These are phyloP conservation scores for Onthophagus taurus DNA, from an alignment of 1,140 invertebrate species.

Conservation along the genomic window DNA sequence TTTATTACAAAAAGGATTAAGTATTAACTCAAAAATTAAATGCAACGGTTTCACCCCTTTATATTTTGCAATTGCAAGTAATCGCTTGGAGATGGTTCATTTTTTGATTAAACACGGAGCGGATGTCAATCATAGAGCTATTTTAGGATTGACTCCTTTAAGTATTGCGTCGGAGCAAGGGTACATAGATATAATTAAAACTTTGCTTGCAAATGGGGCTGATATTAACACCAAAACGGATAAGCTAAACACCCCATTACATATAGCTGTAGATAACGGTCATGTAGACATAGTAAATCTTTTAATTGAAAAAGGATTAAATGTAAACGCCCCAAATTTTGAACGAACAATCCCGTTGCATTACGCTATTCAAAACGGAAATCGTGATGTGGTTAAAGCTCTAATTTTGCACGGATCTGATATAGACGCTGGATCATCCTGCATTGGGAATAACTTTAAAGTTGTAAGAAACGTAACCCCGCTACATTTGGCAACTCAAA, in stretches of 20 bases:
- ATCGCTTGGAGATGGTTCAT: not conserved
- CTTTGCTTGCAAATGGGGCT: conserved; percentile 3
- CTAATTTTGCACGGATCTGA: conserved; percentile 2
- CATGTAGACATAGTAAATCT: conserved; percentile 1
- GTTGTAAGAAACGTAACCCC: too few relatives aligned
- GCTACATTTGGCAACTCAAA: not conserved
- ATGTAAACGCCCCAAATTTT: not conserved
- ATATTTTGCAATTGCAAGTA: not conserved
- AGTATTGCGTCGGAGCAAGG: not conserved
- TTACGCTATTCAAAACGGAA: not conserved
- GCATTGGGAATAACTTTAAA: too few relatives aligned
- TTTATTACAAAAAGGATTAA: too few relatives aligned
- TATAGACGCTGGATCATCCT: not conserved
- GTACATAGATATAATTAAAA: not conserved
- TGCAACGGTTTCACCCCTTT: too few relatives aligned
- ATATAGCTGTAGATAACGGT: not conserved
- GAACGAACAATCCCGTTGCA: not conserved
- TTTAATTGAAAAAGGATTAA: not conserved
- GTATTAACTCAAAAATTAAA: too few relatives aligned
- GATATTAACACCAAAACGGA: not conserved
- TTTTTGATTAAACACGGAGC: not conserved
- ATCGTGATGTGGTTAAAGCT: not conserved
- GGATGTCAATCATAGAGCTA: not conserved
- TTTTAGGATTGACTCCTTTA: not conserved
- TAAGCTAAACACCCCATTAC: not conserved